phyloP scores from a whole-genome alignment of 2,797 vertebrate species.

The Liasis olivaceus region DNA sequence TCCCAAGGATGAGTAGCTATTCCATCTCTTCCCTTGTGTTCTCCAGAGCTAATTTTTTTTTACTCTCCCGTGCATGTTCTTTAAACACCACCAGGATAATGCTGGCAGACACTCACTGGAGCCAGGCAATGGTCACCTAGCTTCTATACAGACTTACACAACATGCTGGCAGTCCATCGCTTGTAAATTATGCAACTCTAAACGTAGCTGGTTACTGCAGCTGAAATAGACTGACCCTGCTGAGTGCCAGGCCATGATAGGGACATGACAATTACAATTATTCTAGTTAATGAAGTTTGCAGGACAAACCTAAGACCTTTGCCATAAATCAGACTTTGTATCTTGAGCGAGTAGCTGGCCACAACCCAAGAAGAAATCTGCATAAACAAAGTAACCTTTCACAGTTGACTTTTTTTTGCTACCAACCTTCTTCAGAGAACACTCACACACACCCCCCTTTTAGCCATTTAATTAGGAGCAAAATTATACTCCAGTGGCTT shows the following conservation, averaged over 20 bases:
- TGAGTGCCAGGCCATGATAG: not conserved
- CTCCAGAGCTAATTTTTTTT: not conserved
- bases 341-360: not conserved
- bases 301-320: not conserved
- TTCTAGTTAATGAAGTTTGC: not conserved
- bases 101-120: not conserved
- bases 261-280: not conserved
- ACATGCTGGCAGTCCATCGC: not conserved
- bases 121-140: not conserved
- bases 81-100: not conserved
- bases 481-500: not conserved
- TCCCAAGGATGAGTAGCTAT: not conserved
- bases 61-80: not conserved
- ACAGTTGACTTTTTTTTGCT: not conserved
- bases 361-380: not conserved
- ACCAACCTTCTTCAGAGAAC: conserved; percentile 21
- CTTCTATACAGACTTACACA: not conserved
- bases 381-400: conserved; percentile 6
- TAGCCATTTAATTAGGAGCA: not conserved
- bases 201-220: not conserved
- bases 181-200: not conserved
- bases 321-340: conserved; percentile 21
- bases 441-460: not conserved
- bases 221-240: not conserved
- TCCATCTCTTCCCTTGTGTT: not conserved